phyloP scores from a whole-genome alignment of 1,140 invertebrate genomes.

The Chelonus insularis region DNA sequence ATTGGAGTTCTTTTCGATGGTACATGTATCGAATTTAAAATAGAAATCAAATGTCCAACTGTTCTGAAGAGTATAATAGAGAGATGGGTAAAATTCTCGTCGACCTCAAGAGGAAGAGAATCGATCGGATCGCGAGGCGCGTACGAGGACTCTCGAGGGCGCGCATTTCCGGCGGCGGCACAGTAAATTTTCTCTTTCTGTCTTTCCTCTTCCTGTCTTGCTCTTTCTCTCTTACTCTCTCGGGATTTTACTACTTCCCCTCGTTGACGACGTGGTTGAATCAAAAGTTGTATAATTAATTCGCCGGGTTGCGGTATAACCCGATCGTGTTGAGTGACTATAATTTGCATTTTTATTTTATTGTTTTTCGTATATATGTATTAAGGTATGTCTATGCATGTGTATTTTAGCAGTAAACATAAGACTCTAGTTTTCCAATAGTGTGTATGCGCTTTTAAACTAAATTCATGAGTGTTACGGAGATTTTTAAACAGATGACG shows the following conservation, averaged over 20 bases:
- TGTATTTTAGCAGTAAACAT: too few species aligned
- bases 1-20: conserved; percentile 6
- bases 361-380: neutral
- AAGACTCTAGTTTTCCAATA: too few species aligned
- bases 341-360: conserved; percentile 23
- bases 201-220: conserved; percentile 15
- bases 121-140: conserved; percentile 1
- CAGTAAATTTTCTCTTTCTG: conserved; percentile 3
- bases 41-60: neutral
- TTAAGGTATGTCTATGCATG: too few species aligned
- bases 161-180: conserved; percentile 14
- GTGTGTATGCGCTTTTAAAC: too few species aligned
- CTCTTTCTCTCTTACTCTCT: neutral
- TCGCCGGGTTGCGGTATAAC: conserved; percentile 26
- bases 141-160: conserved; percentile 13
- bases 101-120: neutral
- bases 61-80: neutral
- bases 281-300: conserved; percentile 56
- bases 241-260: conserved; percentile 22
- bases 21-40: neutral
- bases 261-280: conserved; percentile 39
- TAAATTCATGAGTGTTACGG: neutral
- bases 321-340: conserved; percentile 16
- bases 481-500: neutral
- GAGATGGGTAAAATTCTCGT: neutral